Base-by-base conservation (phyloP, 2,113 vertebrate genomes). In the Typhlomys cinereus region DNA sequence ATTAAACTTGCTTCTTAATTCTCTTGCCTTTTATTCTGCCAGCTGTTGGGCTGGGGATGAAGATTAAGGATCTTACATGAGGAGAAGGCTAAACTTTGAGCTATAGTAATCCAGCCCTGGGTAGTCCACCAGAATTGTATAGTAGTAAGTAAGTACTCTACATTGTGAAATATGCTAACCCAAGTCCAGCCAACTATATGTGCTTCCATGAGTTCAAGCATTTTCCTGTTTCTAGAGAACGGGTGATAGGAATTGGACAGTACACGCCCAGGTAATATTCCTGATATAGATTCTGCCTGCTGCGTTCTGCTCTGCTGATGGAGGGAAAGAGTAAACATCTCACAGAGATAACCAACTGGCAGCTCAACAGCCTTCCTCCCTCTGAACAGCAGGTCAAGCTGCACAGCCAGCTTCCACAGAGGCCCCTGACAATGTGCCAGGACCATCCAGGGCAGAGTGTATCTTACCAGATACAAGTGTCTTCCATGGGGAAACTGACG, bases 31-130 rank as follows among this genome's bases (percentile, higher is more conserved):
- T 85, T 20, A 61, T 39, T 36, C 0, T 14, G 62, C n/a, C 0
- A 4, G n/a, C 18, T 3, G 1, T 25, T 76, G 25, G 14, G 34
- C 8, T 25, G 4, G 44, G 2, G 4, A 18, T 0, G 0, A 25
- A 39, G 11, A 13, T n/a, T 9, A 86, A 44, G 14, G 2, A 31
- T 67, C 14, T 17, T 4, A 1, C 34, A 75, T 10, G 0, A 57
- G 36, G 46, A 11, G 17, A 21, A 4, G 23, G 23, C 23, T 36
- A 34, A 50, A 34, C 11, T 25, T n/a, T n/a, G n/a, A n/a, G n/a
- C n/a, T n/a, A n/a, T n/a, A n/a, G n/a, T n/a, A n/a, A n/a, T n/a
- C n/a, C n/a, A n/a, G n/a, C n/a, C n/a, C n/a, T n/a, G n/a, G n/a
- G n/a, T n/a, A n/a, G n/a, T n/a, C n/a, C n/a, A n/a, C n/a, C n/a